Evolutionary conservation across 2,113 vertebrate species (phyloP).

Genomic region (Callipepla californica): DNA sequence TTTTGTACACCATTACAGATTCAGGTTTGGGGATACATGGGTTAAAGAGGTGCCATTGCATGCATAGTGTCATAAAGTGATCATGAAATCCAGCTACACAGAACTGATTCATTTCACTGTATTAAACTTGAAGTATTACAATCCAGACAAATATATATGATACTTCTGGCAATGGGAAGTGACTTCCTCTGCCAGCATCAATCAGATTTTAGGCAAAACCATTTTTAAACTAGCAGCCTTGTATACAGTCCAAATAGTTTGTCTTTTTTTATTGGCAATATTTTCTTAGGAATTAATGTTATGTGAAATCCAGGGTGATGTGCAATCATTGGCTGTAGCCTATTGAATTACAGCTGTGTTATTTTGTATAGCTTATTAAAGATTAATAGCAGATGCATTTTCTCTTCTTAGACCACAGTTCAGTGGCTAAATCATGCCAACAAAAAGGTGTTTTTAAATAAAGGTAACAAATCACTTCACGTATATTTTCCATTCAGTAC

Average conservation of each 20-base stretch:
- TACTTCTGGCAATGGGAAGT: not conserved
- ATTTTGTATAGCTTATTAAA: not conserved
- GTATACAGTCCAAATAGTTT: not conserved
- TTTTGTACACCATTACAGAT: not conserved
- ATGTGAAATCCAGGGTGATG: not conserved
- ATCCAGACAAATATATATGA: not conserved
- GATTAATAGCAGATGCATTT: not conserved
- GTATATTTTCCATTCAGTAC: conserved; percentile 24
- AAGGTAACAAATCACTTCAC: not conserved
- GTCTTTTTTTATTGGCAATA: not conserved
- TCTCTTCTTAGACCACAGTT: not conserved
- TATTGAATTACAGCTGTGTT: not conserved
- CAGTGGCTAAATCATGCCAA: not conserved
- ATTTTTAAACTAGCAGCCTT: not conserved
- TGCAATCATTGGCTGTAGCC: not conserved
- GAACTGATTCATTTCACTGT: not conserved
- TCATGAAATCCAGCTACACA: not conserved
- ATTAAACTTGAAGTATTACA: not conserved
- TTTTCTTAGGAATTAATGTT: conserved; percentile 13
- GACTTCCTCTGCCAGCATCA: not conserved
- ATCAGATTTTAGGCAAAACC: not conserved
- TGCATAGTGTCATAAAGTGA: not conserved
- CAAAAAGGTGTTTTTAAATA: not conserved
- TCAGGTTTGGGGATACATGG: not conserved
- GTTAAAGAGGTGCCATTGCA: not conserved